Percentiles rank a stretch among this genome's conserved stretches.
phyloP scores from a whole-genome alignment of 2,888 invertebrate genomes.

The Trachelus tabidus region DNA sequence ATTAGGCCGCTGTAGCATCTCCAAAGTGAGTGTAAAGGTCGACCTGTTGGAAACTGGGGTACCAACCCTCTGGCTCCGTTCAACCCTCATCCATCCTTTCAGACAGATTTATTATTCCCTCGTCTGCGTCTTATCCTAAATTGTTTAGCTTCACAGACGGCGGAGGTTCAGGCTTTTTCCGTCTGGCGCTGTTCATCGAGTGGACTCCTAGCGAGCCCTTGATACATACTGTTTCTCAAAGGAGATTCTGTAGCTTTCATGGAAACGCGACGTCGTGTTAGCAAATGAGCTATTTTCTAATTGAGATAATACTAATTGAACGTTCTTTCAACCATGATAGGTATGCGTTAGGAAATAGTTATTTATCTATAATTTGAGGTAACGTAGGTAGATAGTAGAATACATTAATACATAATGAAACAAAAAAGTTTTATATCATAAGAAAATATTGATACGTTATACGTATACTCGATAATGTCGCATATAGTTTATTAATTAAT shows the following conservation, averaged over 20 bases:
- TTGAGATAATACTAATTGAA: neutral
- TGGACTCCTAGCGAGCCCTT: neutral
- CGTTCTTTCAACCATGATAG: neutral
- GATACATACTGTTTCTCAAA: neutral
- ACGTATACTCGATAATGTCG: neutral
- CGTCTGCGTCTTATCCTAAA: neutral
- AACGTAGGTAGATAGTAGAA: too few relatives aligned
- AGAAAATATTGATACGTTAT: neutral
- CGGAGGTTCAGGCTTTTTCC: neutral
- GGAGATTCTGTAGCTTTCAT: neutral
- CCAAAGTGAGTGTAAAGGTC: neutral
- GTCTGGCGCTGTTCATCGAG: neutral
- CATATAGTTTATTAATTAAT: neutral
- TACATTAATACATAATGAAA: neutral
- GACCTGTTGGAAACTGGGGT: neutral
- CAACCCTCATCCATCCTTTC: neutral
- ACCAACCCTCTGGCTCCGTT: neutral
- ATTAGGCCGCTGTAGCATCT: neutral
- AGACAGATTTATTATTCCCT: neutral
- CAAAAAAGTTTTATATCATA: neutral
- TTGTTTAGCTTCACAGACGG: neutral
- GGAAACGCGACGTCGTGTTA: neutral
- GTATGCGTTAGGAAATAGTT: neutral
- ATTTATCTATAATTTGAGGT: neutral
- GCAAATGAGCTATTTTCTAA: neutral